These are phyloP conservation scores for Garra rufa DNA, from an alignment of 2,113 vertebrate species.

Conservation along the genomic window DNA sequence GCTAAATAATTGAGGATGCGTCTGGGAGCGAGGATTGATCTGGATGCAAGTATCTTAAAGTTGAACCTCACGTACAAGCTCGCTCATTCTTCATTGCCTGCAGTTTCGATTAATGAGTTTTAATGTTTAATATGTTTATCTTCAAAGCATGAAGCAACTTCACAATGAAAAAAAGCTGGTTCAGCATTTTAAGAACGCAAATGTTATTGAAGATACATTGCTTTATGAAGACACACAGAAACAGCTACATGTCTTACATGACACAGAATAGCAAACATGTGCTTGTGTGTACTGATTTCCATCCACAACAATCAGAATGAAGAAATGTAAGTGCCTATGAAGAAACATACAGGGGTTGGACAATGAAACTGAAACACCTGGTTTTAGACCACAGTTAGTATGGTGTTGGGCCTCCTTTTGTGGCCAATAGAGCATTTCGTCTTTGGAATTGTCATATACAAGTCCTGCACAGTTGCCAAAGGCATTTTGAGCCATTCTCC, in stretches of 20 bases:
- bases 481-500: too few species aligned
- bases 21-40: slow-evolving; percentile 56
- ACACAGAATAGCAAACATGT: slow-evolving; percentile 8
- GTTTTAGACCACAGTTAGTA: too few species aligned
- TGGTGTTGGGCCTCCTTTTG: too few species aligned
- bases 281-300: background rate
- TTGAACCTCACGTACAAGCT: slow-evolving; percentile 35
- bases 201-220: background rate
- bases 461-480: too few species aligned
- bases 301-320: background rate
- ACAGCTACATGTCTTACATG: slow-evolving; percentile 15
- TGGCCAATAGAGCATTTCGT: too few species aligned
- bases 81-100: slow-evolving; percentile 35
- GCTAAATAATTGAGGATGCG: slow-evolving; percentile 61
- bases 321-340: background rate
- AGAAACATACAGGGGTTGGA: too few species aligned
- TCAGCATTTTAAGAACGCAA: background rate
- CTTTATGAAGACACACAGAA: slow-evolving; percentile 7
- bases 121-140: slow-evolving; percentile 58
- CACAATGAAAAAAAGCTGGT: background rate
- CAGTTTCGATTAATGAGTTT: slow-evolving; percentile 43
- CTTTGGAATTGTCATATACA: too few species aligned
- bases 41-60: slow-evolving; percentile 58
- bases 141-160: slow-evolving; percentile 21
- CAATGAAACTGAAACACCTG: too few species aligned